Conservation (phyloP, 2,888 invertebrate genomes). For the Pachymerium ferrugineum region DNA sequence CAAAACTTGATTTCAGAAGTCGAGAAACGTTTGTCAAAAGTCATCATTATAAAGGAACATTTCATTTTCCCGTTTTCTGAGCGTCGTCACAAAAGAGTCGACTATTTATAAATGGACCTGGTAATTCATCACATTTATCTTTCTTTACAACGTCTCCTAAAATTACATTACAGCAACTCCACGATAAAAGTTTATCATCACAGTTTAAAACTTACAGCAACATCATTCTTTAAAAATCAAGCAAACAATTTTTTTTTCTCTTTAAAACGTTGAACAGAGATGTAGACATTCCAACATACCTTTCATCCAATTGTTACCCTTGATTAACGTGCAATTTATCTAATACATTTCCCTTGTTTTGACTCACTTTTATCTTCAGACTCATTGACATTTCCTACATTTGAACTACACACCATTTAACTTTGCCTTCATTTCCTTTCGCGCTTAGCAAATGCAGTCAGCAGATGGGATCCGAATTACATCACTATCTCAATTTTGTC, state of each 20-base stretch:
- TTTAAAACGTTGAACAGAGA: neutral
- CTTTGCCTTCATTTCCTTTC: constrained; percentile 8
- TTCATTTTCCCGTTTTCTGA: constrained; percentile 1
- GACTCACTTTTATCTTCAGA: neutral
- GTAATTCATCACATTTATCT: constrained; percentile 13
- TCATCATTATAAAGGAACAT: neutral
- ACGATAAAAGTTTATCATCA: constrained; percentile 10
- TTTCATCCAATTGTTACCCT: neutral
- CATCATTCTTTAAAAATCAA: neutral
- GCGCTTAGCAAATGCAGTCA: neutral
- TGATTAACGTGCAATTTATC: constrained; percentile 9
- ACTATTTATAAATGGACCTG: neutral
- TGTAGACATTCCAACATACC: constrained; percentile 1
- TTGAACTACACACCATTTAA: constrained; percentile 14
- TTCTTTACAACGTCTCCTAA: constrained; percentile 5
- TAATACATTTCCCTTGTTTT: constrained; percentile 23
- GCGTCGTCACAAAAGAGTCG: neutral
- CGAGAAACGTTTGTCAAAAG: neutral
- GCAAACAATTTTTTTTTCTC: neutral
- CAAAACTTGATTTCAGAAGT: too few species aligned
- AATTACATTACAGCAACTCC: constrained; percentile 1
- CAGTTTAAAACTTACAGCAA: neutral
- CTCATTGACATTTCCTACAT: constrained; percentile 24
- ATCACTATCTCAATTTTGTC: neutral
- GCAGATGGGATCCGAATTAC: neutral